Evolutionary conservation across 2,797 vertebrate species (phyloP).

Genomic region (Oryzias sinensis): DNA sequence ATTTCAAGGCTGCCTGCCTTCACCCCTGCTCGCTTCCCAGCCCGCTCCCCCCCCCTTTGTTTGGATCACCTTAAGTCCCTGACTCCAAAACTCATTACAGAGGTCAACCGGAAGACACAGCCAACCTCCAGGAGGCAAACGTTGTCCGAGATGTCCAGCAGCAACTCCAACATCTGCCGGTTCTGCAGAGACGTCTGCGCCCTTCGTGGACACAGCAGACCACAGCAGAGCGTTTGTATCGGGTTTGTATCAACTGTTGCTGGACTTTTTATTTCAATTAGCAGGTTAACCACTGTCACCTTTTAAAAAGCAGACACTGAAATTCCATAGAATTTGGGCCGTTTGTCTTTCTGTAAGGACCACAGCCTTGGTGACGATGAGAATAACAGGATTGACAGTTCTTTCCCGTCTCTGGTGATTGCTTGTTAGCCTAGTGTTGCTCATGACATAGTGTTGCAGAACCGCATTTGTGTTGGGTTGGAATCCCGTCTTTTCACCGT

Average conservation of each 20-base stretch:
- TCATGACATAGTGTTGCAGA: constrained; percentile 23
- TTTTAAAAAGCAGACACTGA: no score
- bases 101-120: constrained; percentile 56
- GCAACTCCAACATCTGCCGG: constrained; percentile 11
- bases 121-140: constrained; percentile 63
- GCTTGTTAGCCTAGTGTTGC: constrained; percentile 18
- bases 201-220: constrained; percentile 12
- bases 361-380: no score
- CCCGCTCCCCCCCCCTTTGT: constrained; percentile 57
- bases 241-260: neutral
- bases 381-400: neutral
- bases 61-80: constrained; percentile 69
- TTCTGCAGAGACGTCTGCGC: constrained; percentile 21
- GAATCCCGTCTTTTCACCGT: constrained; percentile 22
- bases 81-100: constrained; percentile 70
- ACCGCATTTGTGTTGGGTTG: constrained; percentile 30
- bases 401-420: constrained; percentile 12
- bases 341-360: no score
- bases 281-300: neutral
- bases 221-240: constrained; percentile 4
- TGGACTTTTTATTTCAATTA: neutral
- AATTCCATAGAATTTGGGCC: no score
- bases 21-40: constrained; percentile 10
- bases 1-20: constrained; percentile 58
- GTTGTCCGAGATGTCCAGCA: constrained; percentile 46